These are phyloP conservation scores for Leptopilina boulardi DNA, from an alignment of 1,140 invertebrate species.

Conservation along the genomic window DNA sequence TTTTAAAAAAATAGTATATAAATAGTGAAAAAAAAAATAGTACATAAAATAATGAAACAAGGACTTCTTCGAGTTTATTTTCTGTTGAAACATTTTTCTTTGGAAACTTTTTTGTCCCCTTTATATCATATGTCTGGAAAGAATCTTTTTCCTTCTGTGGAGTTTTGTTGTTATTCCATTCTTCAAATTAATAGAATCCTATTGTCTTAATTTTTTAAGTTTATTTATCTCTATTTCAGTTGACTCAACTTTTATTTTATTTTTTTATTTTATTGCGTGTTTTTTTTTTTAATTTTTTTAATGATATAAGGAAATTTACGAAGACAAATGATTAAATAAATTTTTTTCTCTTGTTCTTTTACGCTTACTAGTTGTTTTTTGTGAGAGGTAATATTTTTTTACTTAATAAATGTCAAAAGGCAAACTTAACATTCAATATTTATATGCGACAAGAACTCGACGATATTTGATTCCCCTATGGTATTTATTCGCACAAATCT, in stretches of 20 bases:
- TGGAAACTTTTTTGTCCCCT: background rate
- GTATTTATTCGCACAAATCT: conserved; percentile 43
- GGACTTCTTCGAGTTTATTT: background rate
- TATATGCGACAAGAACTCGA: too few relatives aligned
- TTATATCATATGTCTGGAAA: background rate
- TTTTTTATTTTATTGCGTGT: background rate
- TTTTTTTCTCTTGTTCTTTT: too few relatives aligned
- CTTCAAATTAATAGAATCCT: conserved; percentile 7
- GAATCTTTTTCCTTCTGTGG: background rate
- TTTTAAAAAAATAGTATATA: too few relatives aligned
- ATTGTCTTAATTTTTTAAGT: background rate
- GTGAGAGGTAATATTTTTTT: conserved; percentile 2
- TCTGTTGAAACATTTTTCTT: background rate
- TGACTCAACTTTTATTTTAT: background rate
- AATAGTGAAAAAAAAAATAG: too few relatives aligned
- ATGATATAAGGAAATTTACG: too few relatives aligned
- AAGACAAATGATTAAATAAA: too few relatives aligned
- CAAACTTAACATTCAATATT: conserved; percentile 38
- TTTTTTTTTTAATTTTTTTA: background rate
- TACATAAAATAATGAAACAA: background rate
- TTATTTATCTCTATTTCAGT: background rate
- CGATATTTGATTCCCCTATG: conserved; percentile 45
- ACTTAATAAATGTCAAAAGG: conserved; percentile 44
- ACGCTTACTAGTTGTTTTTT: too few relatives aligned
- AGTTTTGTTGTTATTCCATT: background rate